Evolutionary conservation across 2,797 vertebrate genomes (phyloP).

Genomic region (Myotis daubentonii): DNA sequence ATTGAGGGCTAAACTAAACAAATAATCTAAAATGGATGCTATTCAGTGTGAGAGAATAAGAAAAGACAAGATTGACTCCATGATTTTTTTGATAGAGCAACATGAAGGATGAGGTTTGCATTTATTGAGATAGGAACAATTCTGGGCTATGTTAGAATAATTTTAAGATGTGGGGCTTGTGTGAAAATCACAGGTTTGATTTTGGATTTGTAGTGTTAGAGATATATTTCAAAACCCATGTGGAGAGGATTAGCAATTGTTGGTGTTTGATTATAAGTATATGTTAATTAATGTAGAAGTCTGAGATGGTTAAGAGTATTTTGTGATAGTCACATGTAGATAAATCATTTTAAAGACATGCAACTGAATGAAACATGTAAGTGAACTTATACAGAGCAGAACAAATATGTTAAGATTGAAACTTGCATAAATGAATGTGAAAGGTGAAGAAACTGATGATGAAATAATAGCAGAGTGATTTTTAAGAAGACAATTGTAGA

Average conservation of each 20-base stretch:
- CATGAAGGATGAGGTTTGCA: background rate
- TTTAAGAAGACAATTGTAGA: background rate
- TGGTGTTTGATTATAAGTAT: background rate
- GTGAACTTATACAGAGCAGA: background rate
- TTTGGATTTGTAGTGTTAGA: background rate
- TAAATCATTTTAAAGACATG: background rate
- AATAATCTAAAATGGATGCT: background rate
- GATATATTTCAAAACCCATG: background rate
- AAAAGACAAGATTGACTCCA: background rate
- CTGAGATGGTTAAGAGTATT: background rate
- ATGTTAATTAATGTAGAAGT: background rate
- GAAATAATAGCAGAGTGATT: background rate
- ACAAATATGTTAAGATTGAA: background rate
- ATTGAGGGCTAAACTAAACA: background rate
- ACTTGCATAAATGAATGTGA: background rate
- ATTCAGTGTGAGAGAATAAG: background rate
- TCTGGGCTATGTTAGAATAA: background rate
- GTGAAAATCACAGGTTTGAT: background rate
- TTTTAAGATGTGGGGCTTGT: background rate
- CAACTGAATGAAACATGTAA: background rate
- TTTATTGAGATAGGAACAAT: background rate
- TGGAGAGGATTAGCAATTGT: background rate
- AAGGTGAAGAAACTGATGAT: background rate
- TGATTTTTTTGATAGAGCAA: background rate
- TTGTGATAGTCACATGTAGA: background rate